Evolutionary conservation across 2,113 vertebrate species (phyloP).

Genomic region (Melanocharis versteri): DNA sequence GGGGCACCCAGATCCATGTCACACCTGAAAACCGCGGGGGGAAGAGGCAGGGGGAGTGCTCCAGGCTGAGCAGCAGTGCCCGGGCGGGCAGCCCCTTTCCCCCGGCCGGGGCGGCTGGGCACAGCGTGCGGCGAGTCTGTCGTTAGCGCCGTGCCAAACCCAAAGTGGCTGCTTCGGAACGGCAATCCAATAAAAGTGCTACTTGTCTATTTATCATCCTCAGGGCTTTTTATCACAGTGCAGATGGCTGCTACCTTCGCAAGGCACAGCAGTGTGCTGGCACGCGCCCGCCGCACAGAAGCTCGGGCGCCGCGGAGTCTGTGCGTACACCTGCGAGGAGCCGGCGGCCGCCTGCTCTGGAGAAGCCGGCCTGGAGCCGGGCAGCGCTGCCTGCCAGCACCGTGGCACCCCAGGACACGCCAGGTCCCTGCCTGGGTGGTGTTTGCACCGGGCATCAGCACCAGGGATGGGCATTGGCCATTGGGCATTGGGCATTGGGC

Average conservation of each 20-base stretch:
- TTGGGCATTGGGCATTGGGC: rapidly evolving
- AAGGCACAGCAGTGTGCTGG: conserved; percentile 75
- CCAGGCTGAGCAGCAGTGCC: rapidly evolving
- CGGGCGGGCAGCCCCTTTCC: not conserved
- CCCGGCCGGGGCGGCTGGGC: not conserved
- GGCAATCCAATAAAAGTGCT: conserved; percentile 81
- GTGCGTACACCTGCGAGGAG: conserved; percentile 71
- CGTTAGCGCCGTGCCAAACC: conserved; percentile 78
- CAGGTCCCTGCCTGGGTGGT: not conserved
- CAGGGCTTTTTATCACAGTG: conserved; percentile 80
- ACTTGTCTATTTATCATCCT: conserved; percentile 84
- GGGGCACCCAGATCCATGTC: not conserved
- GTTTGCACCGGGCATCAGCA: not conserved
- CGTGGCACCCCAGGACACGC: not conserved
- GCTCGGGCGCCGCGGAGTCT: conserved; percentile 66
- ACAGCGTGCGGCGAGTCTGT: conserved; percentile 66
- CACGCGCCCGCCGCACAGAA: conserved; percentile 65
- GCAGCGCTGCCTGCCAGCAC: not conserved
- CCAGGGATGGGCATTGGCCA: not conserved
- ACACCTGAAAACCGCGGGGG: rapidly evolving
- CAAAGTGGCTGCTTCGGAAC: conserved; percentile 79
- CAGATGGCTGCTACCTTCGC: conserved; percentile 83
- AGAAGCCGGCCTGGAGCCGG: not conserved
- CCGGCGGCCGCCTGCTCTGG: conserved; percentile 9
- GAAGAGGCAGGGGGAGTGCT: rapidly evolving